Conservation (phyloP, 2,113 vertebrate species). For the Corvus hawaiiensis region DNA sequence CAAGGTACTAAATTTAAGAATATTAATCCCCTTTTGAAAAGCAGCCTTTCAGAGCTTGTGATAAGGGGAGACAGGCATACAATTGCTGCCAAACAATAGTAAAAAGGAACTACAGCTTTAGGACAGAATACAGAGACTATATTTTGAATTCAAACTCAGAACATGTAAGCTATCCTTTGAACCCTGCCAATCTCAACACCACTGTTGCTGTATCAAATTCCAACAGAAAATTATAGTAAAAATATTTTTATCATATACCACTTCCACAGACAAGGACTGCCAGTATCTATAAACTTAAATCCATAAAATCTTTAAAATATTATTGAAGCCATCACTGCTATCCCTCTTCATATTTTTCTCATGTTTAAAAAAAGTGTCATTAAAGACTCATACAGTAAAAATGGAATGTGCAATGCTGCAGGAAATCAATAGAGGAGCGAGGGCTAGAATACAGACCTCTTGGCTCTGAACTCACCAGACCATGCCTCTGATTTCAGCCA, state of each 20-base stretch:
- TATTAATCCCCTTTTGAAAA: neutral
- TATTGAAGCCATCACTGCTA: neutral
- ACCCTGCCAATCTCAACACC: neutral
- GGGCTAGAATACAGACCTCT: neutral
- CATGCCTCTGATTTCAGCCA: neutral
- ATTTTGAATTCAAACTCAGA: slow-evolving; percentile 1
- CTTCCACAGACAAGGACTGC: neutral
- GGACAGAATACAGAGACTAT: neutral
- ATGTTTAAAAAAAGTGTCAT: neutral
- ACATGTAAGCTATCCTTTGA: neutral
- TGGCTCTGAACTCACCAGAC: neutral
- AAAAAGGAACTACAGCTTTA: neutral
- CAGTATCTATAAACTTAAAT: neutral
- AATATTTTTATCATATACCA: neutral
- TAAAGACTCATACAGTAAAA: neutral
- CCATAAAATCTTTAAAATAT: neutral
- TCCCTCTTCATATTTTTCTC: neutral
- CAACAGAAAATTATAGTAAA: neutral
- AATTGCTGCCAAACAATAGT: slow-evolving; percentile 14
- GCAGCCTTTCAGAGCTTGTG: neutral
- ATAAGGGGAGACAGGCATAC: neutral
- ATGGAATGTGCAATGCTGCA: neutral
- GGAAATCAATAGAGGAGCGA: neutral
- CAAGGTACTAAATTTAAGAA: neutral
- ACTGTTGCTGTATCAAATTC: neutral